These are phyloP conservation scores for honey bee (Apis mellifera) DNA, from an alignment of 1,140 invertebrate genomes.

Conservation along the genomic window Amel_HAv3.1 CM009939.2:10358001-10358500, in stretches of 20 bases:
- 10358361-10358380: constrained; percentile 54
- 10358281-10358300: constrained; percentile 60
- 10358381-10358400: not conserved
- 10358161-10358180: not conserved
- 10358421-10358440: too few species aligned
- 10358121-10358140: not conserved
- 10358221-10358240: constrained; percentile 46
- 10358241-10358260: constrained; percentile 52
- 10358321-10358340: constrained; percentile 36
- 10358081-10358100: too few species aligned
- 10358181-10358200: constrained; percentile 18
- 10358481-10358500: too few species aligned
- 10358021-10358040: too few species aligned
- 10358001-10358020: too few species aligned
- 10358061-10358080: not conserved
- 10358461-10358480: too few species aligned
- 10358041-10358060: too few species aligned
- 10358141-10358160: constrained; percentile 2
- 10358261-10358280: constrained; percentile 54
- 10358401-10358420: too few species aligned
- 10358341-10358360: not conserved
- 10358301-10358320: constrained; percentile 60
- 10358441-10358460: too few species aligned
- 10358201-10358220: constrained; percentile 51
- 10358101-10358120: constrained; percentile 5